Evolutionary conservation across 2,797 vertebrate genomes (phyloP).

Genomic region (Antrozous pallidus): DNA sequence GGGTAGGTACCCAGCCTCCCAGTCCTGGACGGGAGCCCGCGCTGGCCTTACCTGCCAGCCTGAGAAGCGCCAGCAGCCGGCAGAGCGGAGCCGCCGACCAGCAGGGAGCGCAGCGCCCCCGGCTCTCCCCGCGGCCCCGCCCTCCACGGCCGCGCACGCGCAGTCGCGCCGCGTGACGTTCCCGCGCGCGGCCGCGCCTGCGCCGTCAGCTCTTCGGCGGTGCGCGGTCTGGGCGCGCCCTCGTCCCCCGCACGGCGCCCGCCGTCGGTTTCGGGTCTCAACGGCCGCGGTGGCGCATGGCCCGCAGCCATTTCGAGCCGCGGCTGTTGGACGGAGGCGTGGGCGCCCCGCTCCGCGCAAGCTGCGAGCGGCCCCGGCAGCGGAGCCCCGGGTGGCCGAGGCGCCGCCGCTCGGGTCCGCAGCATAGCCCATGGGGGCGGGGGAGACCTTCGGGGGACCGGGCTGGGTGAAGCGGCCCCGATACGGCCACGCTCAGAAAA

Average conservation of each 20-base stretch:
- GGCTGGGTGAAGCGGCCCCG: background rate
- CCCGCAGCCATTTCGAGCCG: background rate
- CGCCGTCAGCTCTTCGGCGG: accelerated
- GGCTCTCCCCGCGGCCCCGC: no score
- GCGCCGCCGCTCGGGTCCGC: background rate
- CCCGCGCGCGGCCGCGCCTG: background rate
- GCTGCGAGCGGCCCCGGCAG: background rate
- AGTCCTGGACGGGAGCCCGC: accelerated
- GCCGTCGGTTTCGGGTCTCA: constrained; percentile 17
- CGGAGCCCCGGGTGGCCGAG: background rate
- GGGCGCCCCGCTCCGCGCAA: background rate
- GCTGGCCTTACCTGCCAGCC: background rate
- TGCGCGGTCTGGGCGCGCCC: accelerated
- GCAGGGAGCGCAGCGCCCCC: accelerated
- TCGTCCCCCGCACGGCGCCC: accelerated
- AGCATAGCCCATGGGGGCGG: background rate
- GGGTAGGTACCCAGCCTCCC: no score
- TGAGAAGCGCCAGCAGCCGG: accelerated
- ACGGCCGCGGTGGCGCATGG: constrained; percentile 45
- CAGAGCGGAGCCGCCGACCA: accelerated
- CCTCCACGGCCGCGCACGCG: background rate
- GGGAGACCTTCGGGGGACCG: background rate
- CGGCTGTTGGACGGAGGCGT: background rate
- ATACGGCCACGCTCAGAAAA: background rate
- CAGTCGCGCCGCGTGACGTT: background rate